Evolutionary conservation across 2,113 vertebrate species (phyloP), one percentile per base, ranked within the genome.

Genomic region (Ochotona princeps): DNA sequence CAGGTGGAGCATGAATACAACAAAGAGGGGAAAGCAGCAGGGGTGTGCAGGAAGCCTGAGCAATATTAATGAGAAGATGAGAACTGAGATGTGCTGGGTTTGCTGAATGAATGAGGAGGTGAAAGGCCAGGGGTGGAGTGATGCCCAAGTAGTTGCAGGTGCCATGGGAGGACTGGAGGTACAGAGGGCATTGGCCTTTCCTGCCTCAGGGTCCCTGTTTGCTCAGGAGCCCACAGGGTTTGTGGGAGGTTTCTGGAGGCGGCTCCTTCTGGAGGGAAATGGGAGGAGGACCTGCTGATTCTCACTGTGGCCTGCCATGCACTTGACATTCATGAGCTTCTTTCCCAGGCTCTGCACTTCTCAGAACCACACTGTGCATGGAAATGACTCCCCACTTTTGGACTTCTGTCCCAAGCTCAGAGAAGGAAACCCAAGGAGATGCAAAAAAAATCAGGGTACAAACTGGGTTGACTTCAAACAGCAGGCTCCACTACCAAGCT

Each of bases 141-240:
- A 75, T 2, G 15, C 32, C 72, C 2, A 10, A 0, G 63, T 38
- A 75, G 79, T 66, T 65, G 21, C 28, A 0, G 1, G 11, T 0
- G 1, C 15, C 44, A 32, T 0, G 7, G 51, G 49, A 84, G 51
- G 8, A 49, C 23, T 1, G 0, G 0, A 44, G 54, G 82, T 84
- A 47, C 17, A 32, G n/a, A 6, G 1, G 9, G 21, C 13, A 11
- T 38, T 35, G 44, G 4, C 26, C 49, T 79, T 83, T 61, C 65
- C 14, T 1, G 57, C 32, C 6, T 51, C n/a, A 54, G 80, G 65
- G 38, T 11, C 44, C 20, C 65, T 7, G 26, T 20, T 38, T n/a
- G 28, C 28, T 70, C 26, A n/a, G 67, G 21, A n/a, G 12, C 28
- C n/a, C 21, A 69, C 18, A 17, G 3, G 18, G 10, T 10, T 54